Evolutionary conservation across 2,113 vertebrate genomes (phyloP), one percentile per base, ranked within the genome.

Genomic region (Tyrannus savana): DNA sequence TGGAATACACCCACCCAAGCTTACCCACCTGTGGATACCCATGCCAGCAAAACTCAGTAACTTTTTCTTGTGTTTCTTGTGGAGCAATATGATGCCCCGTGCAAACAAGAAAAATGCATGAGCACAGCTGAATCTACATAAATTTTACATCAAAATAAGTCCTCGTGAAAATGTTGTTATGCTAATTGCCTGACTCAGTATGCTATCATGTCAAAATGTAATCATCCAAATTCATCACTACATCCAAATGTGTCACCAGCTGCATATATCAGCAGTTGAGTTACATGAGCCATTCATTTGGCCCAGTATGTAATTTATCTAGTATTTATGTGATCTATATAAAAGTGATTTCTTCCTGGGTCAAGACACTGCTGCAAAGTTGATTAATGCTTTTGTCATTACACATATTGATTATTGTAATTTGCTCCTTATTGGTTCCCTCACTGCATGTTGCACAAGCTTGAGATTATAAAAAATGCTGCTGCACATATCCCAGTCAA

Each of bases 341-440:
- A 87, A 84, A 91, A 93, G 28, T 89, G 87, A 95, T 97, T 87
- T 84, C 50, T 95, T 82, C 64, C 56, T 74, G 90, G 86, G 81
- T 85, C 9, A 27, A 59, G 66, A 60, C 47, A 46, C 46, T 24
- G 4, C 69, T 89, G 37, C 68, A 92, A 81, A 81, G 71, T 66
- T 94, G 94, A 97, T 96, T 86, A 93, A 97, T 97, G 89, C 44
- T 69, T 94, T 93, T 96, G 90, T 95, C 84, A 91, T 93, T 95
- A 94, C 73, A 91, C 23, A 74, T 95, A 96, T 96, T 87, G 96
- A 97, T 96, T 97, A 97, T 87, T 96, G 78, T 92, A 96, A 97
- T 95, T 84, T 80, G 88, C 52, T 84, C 35, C 35, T 89, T 89
- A 89, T 91, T 42, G 69, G 53, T 90, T 93, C 79, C 49, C 67